These are phyloP conservation scores for Ophion slaviceki DNA, from an alignment of 2,888 invertebrate genomes.

Conservation along the genomic window DNA sequence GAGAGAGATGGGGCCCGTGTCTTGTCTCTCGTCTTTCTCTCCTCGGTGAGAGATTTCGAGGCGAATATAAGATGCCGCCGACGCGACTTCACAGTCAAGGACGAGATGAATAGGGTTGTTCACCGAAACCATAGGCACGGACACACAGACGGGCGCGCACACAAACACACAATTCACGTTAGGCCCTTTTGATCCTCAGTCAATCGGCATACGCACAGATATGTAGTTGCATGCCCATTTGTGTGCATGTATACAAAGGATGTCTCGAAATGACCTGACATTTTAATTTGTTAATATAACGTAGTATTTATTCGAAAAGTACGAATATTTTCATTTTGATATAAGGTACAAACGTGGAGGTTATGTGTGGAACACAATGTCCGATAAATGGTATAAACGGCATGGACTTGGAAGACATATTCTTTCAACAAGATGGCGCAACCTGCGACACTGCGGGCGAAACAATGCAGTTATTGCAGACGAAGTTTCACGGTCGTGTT, in stretches of 20 bases:
- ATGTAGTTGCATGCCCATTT: neutral
- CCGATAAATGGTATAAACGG: too few relatives aligned
- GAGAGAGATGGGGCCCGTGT: neutral
- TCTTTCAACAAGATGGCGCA: too few relatives aligned
- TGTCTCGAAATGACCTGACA: too few relatives aligned
- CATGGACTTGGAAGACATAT: too few relatives aligned
- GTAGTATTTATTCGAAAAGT: too few relatives aligned
- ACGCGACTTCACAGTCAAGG: conserved; percentile 65
- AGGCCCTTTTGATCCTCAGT: neutral
- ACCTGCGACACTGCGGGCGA: too few relatives aligned
- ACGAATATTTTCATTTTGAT: too few relatives aligned
- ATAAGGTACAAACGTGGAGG: too few relatives aligned
- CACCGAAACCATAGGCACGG: conserved; percentile 68
- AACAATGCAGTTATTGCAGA: too few relatives aligned
- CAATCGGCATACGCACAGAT: neutral
- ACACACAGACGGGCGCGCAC: neutral
- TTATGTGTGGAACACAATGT: too few relatives aligned
- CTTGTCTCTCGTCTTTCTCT: conserved; percentile 37
- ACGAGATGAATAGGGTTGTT: conserved; percentile 76
- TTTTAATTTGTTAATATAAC: too few relatives aligned
- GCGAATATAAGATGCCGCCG: conserved; percentile 64
- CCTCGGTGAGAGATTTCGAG: conserved; percentile 60
- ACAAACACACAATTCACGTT: neutral
- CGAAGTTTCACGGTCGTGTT: too few relatives aligned
- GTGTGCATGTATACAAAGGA: neutral